Conservation (phyloP, 2,888 invertebrate species). For the Platynereis dumerilii region DNA sequence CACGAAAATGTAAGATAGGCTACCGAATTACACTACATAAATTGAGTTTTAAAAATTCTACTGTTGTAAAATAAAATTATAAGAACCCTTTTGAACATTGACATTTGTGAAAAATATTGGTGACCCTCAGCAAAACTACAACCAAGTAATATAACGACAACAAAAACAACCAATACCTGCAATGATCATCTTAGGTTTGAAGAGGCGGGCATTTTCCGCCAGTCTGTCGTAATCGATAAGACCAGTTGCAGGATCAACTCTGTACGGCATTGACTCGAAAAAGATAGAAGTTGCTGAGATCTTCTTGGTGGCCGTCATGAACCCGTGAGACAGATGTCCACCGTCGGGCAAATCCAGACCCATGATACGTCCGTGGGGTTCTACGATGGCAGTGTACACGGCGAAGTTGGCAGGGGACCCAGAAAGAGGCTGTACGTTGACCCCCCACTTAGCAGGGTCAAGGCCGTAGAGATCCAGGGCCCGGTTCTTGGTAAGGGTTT, state of each 20-base stretch:
- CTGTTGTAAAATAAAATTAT: no score
- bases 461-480: conserved; percentile 84
- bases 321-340: conserved; percentile 79
- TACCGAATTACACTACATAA: no score
- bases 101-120: no score
- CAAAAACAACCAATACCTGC: conserved; percentile 71
- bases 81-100: no score
- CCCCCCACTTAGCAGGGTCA: conserved; percentile 83
- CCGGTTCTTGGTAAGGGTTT: conserved; percentile 85
- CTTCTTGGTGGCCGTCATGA: conserved; percentile 89
- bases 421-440: conserved; percentile 83
- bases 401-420: conserved; percentile 98
- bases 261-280: conserved; percentile 99
- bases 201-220: conserved; percentile 80
- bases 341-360: conserved; percentile 93
- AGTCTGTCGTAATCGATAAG: conserved; percentile 92
- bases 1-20: no score
- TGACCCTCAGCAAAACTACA: no score
- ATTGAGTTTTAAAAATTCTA: no score
- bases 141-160: no score
- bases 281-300: conserved; percentile 97
- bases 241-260: conserved; percentile 79
- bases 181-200: conserved; percentile 91
- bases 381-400: conserved; percentile 83
- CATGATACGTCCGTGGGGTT: conserved; percentile 97